phyloP scores from a whole-genome alignment of 2,113 vertebrate species.

The Zingel zingel region DNA sequence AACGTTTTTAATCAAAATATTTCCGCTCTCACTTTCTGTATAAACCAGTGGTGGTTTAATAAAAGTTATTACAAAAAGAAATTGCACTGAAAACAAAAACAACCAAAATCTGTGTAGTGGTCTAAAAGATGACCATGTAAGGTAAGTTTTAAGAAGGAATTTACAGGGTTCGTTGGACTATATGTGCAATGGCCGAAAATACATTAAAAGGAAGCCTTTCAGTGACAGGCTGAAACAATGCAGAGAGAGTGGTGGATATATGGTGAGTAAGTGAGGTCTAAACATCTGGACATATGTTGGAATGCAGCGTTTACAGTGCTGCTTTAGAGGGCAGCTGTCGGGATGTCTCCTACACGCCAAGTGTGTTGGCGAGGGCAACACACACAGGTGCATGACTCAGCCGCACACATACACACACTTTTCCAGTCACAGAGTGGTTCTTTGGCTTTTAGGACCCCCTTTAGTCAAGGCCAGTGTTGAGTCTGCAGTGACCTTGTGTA shows the following conservation, averaged over 20 bases:
- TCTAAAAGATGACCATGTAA: slow-evolving; percentile 34
- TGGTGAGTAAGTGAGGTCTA: slow-evolving; percentile 6
- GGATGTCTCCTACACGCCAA: slow-evolving; percentile 21
- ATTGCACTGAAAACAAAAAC: background rate
- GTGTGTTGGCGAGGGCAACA: slow-evolving; percentile 10
- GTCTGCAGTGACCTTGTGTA: slow-evolving; percentile 1
- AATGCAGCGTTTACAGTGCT: slow-evolving; percentile 35
- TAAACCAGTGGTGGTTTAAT: background rate
- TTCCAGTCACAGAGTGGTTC: background rate
- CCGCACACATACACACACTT: slow-evolving; percentile 1
- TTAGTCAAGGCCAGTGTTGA: slow-evolving; percentile 5
- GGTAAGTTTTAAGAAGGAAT: slow-evolving; percentile 15
- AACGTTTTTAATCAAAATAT: background rate
- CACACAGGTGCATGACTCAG: slow-evolving; percentile 22
- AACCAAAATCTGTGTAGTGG: background rate
- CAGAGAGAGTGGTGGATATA: slow-evolving; percentile 33
- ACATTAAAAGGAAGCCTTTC: slow-evolving; percentile 46
- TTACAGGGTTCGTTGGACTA: background rate
- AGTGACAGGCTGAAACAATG: slow-evolving; percentile 52
- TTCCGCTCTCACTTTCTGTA: background rate
- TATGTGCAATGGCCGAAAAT: background rate
- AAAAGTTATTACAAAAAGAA: background rate
- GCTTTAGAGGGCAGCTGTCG: slow-evolving; percentile 47
- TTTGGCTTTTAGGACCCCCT: slow-evolving; percentile 18
- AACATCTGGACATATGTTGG: slow-evolving; percentile 45